Base-by-base conservation (phyloP, 2,113 vertebrate genomes). In the Chaetodon trifascialis region DNA sequence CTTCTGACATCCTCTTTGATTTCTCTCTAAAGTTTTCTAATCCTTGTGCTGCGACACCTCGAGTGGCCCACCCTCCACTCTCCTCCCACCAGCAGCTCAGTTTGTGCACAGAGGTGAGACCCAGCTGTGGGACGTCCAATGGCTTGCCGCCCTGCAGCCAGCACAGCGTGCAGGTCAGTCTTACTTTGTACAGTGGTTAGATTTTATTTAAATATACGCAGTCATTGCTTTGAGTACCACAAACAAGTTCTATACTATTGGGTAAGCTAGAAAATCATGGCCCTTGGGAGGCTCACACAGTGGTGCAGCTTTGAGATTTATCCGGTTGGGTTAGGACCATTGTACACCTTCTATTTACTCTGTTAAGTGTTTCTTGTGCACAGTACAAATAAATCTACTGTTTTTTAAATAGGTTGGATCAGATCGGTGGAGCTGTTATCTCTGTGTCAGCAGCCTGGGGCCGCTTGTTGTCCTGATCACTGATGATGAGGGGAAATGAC, bases 51-150 rank as follows among this genome's bases (percentile, higher is more conserved):
- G 38, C 8, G 23, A 65, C 46, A 4, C 64, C 76, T 74, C 2
- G 11, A 69, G 68, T 68, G 15, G 17, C 55, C 40, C 90, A 80
- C 25, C 78, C 81, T 14, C 85, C 81, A 0, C 89, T 92, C 75
- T 88, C 86, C 49, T 75, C 89, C 58, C 80, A 85, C 17, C 79
- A 80, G 55, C 90, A 90, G 69, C 88, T 90, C 44, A 71, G 84
- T 69, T 52, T 86, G 77, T 69, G 65, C 73, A 44, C 87, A 47
- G 83, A 89, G 19, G 69, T 58, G 62, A 87, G 62, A 58, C 69
- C 11, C 0, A 67, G 63, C 69, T 34, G 38, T 9, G 44, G 46
- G 49, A 58, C 81, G 5, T 86, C 84, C 62, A 94, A 89, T 38
- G 85, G 87, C 42, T 81, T 91, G 55, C 16, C 78, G 15, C 78